A percentile compares a stretch with the other conserved stretches of the same genome.
phyloP scores from a whole-genome alignment of 92 coral and sea anemone genomes.

The Bergia sp. region DNA sequence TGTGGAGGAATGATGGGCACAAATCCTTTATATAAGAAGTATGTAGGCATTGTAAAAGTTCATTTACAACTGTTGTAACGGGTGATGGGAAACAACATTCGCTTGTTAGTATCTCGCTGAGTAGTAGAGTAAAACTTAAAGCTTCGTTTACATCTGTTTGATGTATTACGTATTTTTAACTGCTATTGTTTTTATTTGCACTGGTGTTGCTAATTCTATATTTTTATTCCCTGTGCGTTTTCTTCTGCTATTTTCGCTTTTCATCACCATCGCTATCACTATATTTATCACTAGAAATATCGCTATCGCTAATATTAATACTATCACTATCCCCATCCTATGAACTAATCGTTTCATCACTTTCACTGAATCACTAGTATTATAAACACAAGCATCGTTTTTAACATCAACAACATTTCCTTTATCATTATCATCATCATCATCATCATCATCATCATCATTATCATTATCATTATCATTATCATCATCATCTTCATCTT shows the following conservation, averaged over 20 bases:
- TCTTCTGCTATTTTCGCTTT: neutral
- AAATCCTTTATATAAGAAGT: neutral
- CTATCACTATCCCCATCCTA: too few relatives aligned
- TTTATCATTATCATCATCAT: too few relatives aligned
- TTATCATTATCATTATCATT: neutral
- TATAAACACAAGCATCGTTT: too few relatives aligned
- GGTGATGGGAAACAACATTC: neutral
- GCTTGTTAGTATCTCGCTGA: neutral
- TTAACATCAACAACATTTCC: too few relatives aligned
- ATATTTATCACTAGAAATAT: too few relatives aligned
- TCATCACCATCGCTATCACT: neutral
- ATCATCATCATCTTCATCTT: neutral
- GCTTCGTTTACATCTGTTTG: neutral
- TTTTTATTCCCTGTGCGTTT: neutral
- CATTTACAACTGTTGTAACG: neutral
- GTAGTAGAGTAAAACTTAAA: neutral
- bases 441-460: neutral
- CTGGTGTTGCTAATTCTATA: too few relatives aligned
- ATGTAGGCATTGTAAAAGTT: too few relatives aligned
- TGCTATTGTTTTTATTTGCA: neutral
- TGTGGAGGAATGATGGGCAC: slow-evolving; percentile 5
- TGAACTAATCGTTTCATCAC: too few relatives aligned
- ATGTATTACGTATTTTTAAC: neutral
- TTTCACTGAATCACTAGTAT: too few relatives aligned
- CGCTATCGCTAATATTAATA: too few relatives aligned